Base-by-base conservation (phyloP, 2,797 vertebrate genomes). In the Hydrolagus colliei region DNA sequence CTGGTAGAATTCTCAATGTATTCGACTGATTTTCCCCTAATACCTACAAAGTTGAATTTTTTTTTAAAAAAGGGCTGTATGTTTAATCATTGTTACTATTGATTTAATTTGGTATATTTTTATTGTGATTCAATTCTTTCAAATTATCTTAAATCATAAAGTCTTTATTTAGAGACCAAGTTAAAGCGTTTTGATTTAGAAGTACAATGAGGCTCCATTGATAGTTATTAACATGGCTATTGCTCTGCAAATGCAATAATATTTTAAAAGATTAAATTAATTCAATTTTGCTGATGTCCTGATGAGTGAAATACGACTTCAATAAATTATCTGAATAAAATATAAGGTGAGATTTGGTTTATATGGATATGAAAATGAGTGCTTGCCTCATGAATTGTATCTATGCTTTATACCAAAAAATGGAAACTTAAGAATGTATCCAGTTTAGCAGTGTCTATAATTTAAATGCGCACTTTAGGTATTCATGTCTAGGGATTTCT, bases 231-330 rank as follows among this genome's bases (percentile, higher is more conserved):
- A 74, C 87, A 85, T 86, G 90, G 87, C 87, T 85, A 86, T 75
- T 73, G 87, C 87, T 88, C 85, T 88, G 88, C 89, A 88, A 89
- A 61, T 87, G 86, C 77, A 10, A 88, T 90, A 88, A 63, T 88
- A 75, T 88, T 87, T 88, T 86, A 86, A 87, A 76, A 86, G 79
- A 61, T 88, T 84, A 86, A 88, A 89, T 27, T 90, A 87, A 88
- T 91, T 91, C 92, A 52, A 52, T 52, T 52, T 88, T 87, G 82
- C 88, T 52, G 65, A 86, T 87, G 89, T 86, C 75, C 89, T 80
- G 86, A 73, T 2, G 0, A 6, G 18, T 75, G 85, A 87, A 89
- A 79, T 88, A 77, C 85, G 74, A 88, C 88, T 88, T 68, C 67
- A 88, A 85, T 89, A 86, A 88, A 87, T 72, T 14, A 84, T 52